phyloP scores from a whole-genome alignment of 1,140 invertebrate genomes.

The Camponotus vicinus region DNA sequence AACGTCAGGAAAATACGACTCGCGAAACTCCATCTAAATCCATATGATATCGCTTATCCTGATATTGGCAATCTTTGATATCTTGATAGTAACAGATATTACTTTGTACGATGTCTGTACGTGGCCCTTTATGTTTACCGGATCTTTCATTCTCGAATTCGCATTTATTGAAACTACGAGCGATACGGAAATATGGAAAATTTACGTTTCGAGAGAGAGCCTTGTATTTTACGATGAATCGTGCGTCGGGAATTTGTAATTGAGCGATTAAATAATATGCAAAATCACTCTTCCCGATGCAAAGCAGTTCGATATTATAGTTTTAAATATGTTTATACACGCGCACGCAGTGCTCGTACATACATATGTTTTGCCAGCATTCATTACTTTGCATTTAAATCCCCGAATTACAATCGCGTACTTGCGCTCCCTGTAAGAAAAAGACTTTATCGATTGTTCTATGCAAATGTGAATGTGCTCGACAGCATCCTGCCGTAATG shows the following conservation, averaged over 20 bases:
- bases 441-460: constrained; percentile 56
- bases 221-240: constrained; percentile 7
- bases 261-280: constrained; percentile 24
- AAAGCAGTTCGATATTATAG: constrained; percentile 16
- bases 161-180: constrained; percentile 54
- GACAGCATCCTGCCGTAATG: constrained; percentile 48
- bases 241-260: constrained; percentile 15
- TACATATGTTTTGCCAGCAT: neutral
- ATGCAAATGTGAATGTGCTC: constrained; percentile 62
- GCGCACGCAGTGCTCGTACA: too few species aligned
- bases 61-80: constrained; percentile 61
- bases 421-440: constrained; percentile 39
- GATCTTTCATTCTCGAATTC: constrained; percentile 53
- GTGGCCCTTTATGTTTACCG: constrained; percentile 50
- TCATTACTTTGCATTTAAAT: constrained; percentile 41
- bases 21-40: constrained; percentile 49
- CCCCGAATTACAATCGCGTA: constrained; percentile 33
- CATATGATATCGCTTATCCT: constrained; percentile 58
- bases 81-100: constrained; percentile 60
- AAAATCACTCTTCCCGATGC: neutral
- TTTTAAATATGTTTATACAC: constrained; percentile 31
- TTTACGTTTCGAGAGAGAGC: neutral
- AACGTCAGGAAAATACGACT: constrained; percentile 49
- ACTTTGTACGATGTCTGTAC: constrained; percentile 51
- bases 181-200: constrained; percentile 42